Evolutionary conservation across 1,140 invertebrate genomes (phyloP), one percentile per base, ranked within the genome.

Genomic region (Neocloeon triangulifer): DNA sequence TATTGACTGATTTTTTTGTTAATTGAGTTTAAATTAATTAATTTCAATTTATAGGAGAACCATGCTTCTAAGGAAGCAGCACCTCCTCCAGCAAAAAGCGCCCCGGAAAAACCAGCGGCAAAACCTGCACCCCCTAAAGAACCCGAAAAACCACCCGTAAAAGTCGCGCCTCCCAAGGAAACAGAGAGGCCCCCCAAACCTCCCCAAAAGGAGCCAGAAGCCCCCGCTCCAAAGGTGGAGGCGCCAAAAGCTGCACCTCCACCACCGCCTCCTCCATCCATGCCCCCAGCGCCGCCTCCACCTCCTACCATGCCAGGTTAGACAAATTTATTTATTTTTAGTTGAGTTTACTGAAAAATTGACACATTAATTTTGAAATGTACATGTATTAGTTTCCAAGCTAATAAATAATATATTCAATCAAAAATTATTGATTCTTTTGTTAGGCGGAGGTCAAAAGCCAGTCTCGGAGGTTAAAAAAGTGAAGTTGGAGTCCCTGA

Each of bases 181-280:
- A 53, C 4, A 58, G 57, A 43, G 55, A 53, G 34, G 52, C 55
- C n/a, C n/a, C n/a, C n/a, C 37, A 56, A 55, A 7, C 41, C 56
- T 4, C 58, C 54, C 4, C 57, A 60, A 38, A 59, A 58, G 42
- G 53, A 56, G 6, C 5, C 6, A 16, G 33, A 6, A 39, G 57
- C 55, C 53, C 35, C 46, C n/a, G n/a, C 58, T 36, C 38, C 58
- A 14, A 56, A 56, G 34, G 56, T 55, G 8, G 2, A 61, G 4
- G 60, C 73, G 25, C 72, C 72, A 32, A 69, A 71, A n/a, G n/a
- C n/a, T n/a, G n/a, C n/a, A 30, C 71, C 73, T 38, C 64, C 74
- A 34, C 73, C 73, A 21, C 72, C 73, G n/a, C 65, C 67, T 6
- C 64, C 68, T 3, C 20, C 38, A 48, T 37, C 2, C 46, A 53